Conservation (phyloP, 2,888 invertebrate genomes). For the Tetragonisca angustula region DNA sequence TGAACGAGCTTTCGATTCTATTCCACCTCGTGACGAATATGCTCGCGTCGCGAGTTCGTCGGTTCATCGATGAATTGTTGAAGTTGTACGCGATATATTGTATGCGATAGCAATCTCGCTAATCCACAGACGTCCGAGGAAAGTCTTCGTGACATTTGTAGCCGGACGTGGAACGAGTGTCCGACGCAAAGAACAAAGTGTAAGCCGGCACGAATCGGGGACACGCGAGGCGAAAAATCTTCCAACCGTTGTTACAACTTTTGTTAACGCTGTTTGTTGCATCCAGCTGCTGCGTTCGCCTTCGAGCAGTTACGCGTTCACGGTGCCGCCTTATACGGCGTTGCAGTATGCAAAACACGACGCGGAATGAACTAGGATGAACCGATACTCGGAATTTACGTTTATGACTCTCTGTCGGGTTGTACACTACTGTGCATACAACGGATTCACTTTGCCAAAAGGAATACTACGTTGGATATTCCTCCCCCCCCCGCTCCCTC, state of each 20-base stretch:
- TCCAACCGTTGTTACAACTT: constrained; percentile 56
- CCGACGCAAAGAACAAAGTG: constrained; percentile 35
- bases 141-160: constrained; percentile 26
- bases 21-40: too few relatives aligned
- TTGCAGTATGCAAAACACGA: constrained; percentile 61
- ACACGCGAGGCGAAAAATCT: constrained; percentile 27
- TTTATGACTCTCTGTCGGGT: constrained; percentile 57
- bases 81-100: background rate
- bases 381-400: constrained; percentile 62
- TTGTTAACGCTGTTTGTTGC: constrained; percentile 69
- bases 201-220: constrained; percentile 38
- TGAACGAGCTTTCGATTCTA: too few relatives aligned
- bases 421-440: constrained; percentile 43
- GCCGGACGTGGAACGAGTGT: constrained; percentile 22
- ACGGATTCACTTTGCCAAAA: constrained; percentile 38
- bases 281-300: constrained; percentile 52
- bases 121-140: background rate
- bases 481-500: background rate
- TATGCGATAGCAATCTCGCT: background rate
- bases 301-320: constrained; percentile 50
- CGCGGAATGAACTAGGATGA: constrained; percentile 55
- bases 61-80: background rate
- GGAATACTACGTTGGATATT: background rate
- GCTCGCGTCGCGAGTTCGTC: constrained; percentile 8
- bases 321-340: constrained; percentile 62